These are phyloP conservation scores for Zaprionus bogoriensis DNA, from an alignment of 2,888 invertebrate species.

Conservation along the genomic window DNA sequence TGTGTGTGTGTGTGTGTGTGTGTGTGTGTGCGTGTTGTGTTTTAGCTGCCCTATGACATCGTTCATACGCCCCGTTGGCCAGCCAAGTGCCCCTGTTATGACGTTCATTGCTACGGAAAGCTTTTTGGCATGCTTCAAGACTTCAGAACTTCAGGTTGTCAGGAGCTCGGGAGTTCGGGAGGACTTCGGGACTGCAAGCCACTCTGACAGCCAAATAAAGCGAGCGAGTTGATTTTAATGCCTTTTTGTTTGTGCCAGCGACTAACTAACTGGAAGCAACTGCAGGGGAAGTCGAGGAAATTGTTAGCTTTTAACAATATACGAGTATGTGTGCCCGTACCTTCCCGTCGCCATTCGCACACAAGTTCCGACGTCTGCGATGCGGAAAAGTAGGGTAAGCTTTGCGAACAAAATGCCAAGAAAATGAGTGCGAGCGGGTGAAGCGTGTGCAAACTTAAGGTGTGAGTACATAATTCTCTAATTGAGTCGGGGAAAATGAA, in stretches of 20 bases:
- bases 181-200: slow-evolving; percentile 29
- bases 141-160: slow-evolving; percentile 47
- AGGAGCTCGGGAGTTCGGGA: too few relatives aligned
- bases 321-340: neutral
- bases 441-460: too few relatives aligned
- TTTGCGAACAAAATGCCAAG: neutral
- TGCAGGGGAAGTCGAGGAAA: slow-evolving; percentile 10
- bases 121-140: slow-evolving; percentile 70
- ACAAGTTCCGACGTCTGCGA: neutral
- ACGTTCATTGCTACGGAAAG: slow-evolving; percentile 76
- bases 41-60: slow-evolving; percentile 70
- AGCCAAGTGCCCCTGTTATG: slow-evolving; percentile 70
- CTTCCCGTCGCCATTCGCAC: neutral
- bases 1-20: slow-evolving; percentile 8
- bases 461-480: neutral
- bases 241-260: slow-evolving; percentile 19
- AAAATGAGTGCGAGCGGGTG: neutral
- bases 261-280: slow-evolving; percentile 33
- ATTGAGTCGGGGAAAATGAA: neutral
- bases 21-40: slow-evolving; percentile 15
- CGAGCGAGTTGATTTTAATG: slow-evolving; percentile 53
- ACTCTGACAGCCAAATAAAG: slow-evolving; percentile 62
- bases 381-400: neutral
- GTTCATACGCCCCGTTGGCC: slow-evolving; percentile 74
- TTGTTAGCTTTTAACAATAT: slow-evolving; percentile 37